Evolutionary conservation across 2,113 vertebrate species (phyloP).

Genomic region (Chascanopsetta lugubris): DNA sequence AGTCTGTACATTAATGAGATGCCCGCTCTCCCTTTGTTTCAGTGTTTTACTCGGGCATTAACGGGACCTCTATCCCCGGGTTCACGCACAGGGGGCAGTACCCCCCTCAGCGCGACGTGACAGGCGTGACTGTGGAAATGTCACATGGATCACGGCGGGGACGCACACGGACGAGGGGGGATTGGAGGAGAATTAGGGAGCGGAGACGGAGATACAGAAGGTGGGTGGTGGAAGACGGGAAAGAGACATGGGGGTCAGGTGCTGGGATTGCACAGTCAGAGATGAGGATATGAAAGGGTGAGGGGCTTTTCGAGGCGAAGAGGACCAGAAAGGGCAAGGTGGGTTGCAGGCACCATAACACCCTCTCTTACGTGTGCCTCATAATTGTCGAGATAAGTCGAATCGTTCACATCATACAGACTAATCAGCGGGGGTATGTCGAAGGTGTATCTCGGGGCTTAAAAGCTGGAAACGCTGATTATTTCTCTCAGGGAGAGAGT

Average conservation of each 20-base stretch:
- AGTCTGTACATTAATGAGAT: slow-evolving; percentile 59
- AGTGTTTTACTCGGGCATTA: slow-evolving; percentile 43
- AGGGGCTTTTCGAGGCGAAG: slow-evolving; percentile 18
- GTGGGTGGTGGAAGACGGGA: background rate
- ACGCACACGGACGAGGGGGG: slow-evolving; percentile 19
- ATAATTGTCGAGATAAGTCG: slow-evolving; percentile 46
- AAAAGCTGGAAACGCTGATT: slow-evolving; percentile 53
- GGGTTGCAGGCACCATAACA: slow-evolving; percentile 2
- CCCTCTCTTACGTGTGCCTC: slow-evolving; percentile 19
- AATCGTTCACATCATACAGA: slow-evolving; percentile 32
- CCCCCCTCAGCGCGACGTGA: slow-evolving; percentile 37
- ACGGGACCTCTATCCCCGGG: slow-evolving; percentile 28
- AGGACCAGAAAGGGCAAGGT: background rate
- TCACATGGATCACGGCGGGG: slow-evolving; percentile 66
- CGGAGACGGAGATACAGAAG: slow-evolving; percentile 52
- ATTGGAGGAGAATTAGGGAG: slow-evolving; percentile 56
- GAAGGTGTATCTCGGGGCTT: slow-evolving; percentile 35
- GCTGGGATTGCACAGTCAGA: slow-evolving; percentile 39
- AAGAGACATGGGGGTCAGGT: slow-evolving; percentile 33
- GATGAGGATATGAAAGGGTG: slow-evolving; percentile 2
- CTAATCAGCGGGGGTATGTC: slow-evolving; percentile 19
- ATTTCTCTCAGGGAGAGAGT: slow-evolving; percentile 38
- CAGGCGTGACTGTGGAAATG: slow-evolving; percentile 75
- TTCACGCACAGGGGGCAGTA: slow-evolving; percentile 14
- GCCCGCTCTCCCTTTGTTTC: slow-evolving; percentile 11